phyloP scores from a whole-genome alignment of 2,113 vertebrate genomes.

The Sula dactylatra region DNA sequence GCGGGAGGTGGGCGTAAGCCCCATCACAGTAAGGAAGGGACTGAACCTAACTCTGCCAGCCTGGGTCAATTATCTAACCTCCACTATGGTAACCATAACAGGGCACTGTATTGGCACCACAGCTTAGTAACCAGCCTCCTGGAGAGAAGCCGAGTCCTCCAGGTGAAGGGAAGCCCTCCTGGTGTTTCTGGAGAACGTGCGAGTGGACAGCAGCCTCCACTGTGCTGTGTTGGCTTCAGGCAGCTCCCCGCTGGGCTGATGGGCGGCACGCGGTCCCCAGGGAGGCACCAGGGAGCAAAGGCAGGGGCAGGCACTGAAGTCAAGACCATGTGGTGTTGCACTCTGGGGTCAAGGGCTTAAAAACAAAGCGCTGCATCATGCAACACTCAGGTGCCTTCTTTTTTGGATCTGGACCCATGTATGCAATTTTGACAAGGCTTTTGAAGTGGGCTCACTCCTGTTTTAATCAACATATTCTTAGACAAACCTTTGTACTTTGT shows the following conservation, averaged over 20 bases:
- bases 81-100: not conserved
- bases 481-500: not conserved
- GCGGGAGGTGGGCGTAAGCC: not conserved
- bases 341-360: not conserved
- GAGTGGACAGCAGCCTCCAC: not conserved
- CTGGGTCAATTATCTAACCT: not conserved
- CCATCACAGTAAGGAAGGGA: not conserved
- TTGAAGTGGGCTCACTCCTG: not conserved
- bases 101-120: not conserved
- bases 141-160: not conserved
- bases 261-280: not conserved
- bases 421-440: not conserved
- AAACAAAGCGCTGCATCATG: not conserved
- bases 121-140: not conserved
- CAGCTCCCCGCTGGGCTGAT: not conserved
- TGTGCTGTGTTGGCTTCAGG: not conserved
- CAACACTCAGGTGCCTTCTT: not conserved
- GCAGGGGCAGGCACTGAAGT: not conserved
- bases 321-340: not conserved
- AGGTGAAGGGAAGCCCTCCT: not conserved
- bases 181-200: accelerated
- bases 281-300: not conserved
- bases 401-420: not conserved
- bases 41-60: not conserved
- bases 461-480: not conserved